Base-by-base conservation (phyloP, 2,113 vertebrate species). In the Chelonoidis abingdonii region DNA sequence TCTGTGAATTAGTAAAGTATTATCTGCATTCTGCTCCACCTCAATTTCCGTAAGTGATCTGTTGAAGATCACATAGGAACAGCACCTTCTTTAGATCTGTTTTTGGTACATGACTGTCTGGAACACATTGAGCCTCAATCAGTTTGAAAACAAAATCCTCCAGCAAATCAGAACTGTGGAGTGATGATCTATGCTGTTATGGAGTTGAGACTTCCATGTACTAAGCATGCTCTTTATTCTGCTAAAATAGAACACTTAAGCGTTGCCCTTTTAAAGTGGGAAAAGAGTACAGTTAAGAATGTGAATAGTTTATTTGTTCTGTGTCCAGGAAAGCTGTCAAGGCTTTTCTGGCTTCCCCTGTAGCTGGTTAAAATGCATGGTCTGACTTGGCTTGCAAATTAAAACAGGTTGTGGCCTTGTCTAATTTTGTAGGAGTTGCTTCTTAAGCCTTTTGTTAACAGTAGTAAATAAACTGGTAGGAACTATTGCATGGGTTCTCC, bases 341-440 rank as follows among this genome's bases (percentile, higher is more conserved):
- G 8, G 47, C 7, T 35, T 84, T 93, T 78, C 52, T 93, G 92
- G 25, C 78, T 0, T 0, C 8, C n/a, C 35, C 83, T 13, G 47
- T 54, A 87, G 13, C 78, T 78, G 83, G 35, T 53, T 16, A 50
- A 94, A 93, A 89, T 92, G 87, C 87, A 78, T 2, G 21, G 85
- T 50, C 31, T 4, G 11, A 76, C 19, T 80, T 8, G 24, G 0
- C 1, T n/a, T 3, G 1, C n/a, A 6, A 6, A 8, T 56, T 21
- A 38, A 92, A 53, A 52, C 1, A 92, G 9, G 22, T 44, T 44
- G 49, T 0, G 0, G 8, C 24, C 72, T 6, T 1, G 10, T 41
- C 8, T 52, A 52, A 38, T 38, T 21, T 0, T 4, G 22, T 47
- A 49, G 0, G 19, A 17, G n/a, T 79, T 16, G 52, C 13, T 0